Base-by-base conservation (phyloP, 2,797 vertebrate species). In the Balearica regulorum region DNA sequence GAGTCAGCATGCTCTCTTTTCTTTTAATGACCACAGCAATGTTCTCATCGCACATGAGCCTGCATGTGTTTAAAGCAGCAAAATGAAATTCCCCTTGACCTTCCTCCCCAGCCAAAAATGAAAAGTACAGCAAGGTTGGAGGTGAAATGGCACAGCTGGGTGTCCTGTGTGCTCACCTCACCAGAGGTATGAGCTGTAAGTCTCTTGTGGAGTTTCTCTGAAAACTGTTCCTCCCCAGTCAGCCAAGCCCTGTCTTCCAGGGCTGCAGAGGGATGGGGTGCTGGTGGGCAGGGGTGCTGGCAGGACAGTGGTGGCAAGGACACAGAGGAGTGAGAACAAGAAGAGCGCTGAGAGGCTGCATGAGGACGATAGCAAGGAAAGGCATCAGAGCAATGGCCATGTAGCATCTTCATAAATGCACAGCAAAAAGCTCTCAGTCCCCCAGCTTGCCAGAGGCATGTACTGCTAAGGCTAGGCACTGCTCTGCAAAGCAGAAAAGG, bases 1-100 rank as follows among this genome's bases (percentile, higher is more conserved):
- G 62, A 80, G 55, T 71, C 76, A 66, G 82, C 2, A 0, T 19
- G 57, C 64, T 65, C 41, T 15, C n/a, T 28, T 46, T 44, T 71
- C 60, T 96, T 95, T 91, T 78, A 90, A 60, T 86, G 93, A 90
- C 46, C 61, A 62, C 87, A 94, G 94, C 76, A 49, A 89, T 94
- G 89, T 90, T 90, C 91, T 73, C 51, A 8, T 25, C 35, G 75
- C 75, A 85, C 60, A 87, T 44, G 21, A 79, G 28, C 70, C 73
- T 65, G 58, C 35, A 13, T 8, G 26, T 75, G 66, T 81, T 57
- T 51, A 58, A 89, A 87, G 39, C 57, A 89, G 87, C 75, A 87
- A 89, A 94, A 87, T n/a, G 0, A 26, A 85, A 37, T 61, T 69
- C 55, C 18, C 11, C 10, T 12, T n/a, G 41, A 37, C 39, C 26